These are phyloP conservation scores for Hololepta plana DNA, from an alignment of 2,888 invertebrate species.

Conservation along the genomic window DNA sequence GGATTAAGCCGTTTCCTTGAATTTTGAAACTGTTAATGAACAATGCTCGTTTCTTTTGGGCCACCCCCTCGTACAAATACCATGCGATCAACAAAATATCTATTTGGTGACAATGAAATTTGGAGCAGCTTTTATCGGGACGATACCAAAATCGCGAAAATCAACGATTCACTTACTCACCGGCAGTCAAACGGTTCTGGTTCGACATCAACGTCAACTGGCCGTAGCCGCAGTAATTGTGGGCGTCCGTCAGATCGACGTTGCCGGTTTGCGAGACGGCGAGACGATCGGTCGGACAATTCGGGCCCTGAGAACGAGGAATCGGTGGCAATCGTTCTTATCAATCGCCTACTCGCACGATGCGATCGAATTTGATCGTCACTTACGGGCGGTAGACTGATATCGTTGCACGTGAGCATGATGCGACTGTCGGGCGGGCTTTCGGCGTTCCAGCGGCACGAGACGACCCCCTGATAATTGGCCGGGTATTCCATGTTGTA, in stretches of 20 bases:
- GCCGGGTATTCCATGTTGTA: conserved; percentile 31
- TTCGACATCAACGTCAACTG: conserved; percentile 16
- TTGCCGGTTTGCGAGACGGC: conserved; percentile 33
- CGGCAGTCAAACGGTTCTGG: conserved; percentile 17
- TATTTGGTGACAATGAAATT: too few relatives aligned
- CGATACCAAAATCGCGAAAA: too few relatives aligned
- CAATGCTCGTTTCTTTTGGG: too few relatives aligned
- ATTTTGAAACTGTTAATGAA: too few relatives aligned
- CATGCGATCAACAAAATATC: too few relatives aligned
- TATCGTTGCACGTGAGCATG: conserved; percentile 28
- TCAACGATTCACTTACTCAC: too few relatives aligned
- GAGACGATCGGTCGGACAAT: conserved; percentile 30
- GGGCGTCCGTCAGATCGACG: conserved; percentile 23
- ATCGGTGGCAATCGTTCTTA: too few relatives aligned
- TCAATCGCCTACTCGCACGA: too few relatives aligned
- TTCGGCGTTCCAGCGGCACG: conserved; percentile 33
- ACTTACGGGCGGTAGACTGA: conserved; percentile 32
- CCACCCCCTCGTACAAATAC: too few relatives aligned
- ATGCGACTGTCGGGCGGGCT: conserved; percentile 29
- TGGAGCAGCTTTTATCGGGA: too few relatives aligned
- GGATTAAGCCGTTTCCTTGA: too few relatives aligned
- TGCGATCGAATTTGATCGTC: conserved; percentile 3
- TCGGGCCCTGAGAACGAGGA: conserved; percentile 27
- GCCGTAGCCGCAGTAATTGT: conserved; percentile 36
- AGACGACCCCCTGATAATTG: conserved; percentile 21